Evolutionary conservation across 1,140 invertebrate genomes (phyloP), one percentile per base, ranked within the genome.

Genomic region (Agrypnia vestita): DNA sequence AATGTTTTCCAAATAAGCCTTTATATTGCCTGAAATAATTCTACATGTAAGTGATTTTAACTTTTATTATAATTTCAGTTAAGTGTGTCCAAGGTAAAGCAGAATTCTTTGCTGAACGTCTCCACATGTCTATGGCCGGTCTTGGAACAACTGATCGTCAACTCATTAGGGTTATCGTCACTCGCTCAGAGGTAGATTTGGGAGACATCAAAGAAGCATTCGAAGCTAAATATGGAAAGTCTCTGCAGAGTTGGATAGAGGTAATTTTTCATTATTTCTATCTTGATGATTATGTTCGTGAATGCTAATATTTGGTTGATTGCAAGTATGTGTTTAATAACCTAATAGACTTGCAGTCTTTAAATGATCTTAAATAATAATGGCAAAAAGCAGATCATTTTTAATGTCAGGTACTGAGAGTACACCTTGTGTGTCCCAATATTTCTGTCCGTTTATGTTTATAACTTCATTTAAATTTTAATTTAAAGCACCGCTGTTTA

Each of bases 91-190:
- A 93, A 84, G 96, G 97, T 85, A 94, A 96, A 85, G 93, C 95
- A 9, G 91, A 92, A 43, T 99, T 96, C 88, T 98, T 98, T 89
- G 97, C 97, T 4, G 93, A 97, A 84, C 92, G 94, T 67, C 89
- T 99, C 6, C 93, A 98, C 86, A 93, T 95, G 84, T 93, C 96
- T 3, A 97, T 99, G 96, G 94, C 94, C 76, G 95, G 95, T 43
- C 87, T 95, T 69, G 96, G 96, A 72, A 98, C 97, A 0, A 93
- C 94, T 82, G 97, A 98, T 85, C 91, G 93, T 3, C 94, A 95
- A 74, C 89, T 98, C 67, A 97, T 98, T 81, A 92, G 97, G 80
- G 92, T 98, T 56, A 91, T 98, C 76, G 94, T 97, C 1, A 93
- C 95, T 0, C 92, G 97, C 78, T 95, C 94, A 81, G 97, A 98